Evolutionary conservation across 2,888 invertebrate species (phyloP), one percentile per base, ranked within the genome.

Genomic region (Trissolcus brochymenae): DNA sequence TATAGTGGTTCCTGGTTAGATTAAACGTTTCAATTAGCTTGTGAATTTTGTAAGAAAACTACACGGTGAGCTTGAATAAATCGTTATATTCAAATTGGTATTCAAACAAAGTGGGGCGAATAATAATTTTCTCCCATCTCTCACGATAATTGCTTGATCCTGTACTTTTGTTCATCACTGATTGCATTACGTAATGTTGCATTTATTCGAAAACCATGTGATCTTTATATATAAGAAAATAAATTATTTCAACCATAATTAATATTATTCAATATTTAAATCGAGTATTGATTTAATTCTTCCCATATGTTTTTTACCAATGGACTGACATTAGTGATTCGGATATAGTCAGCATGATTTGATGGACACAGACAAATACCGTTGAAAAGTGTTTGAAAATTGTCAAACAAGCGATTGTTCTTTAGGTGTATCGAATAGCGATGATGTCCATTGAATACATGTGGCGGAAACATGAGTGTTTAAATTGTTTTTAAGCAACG

Each of bases 401-500:
- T 19, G 25, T 53, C 17, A 19, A 35, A 41, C 21, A 17, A 56
- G 59, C 35, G 41, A 66, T 61, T 16, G 43, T 40, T 56, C 41
- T 51, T 51, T 43, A 16, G 19, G 41, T n/a, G 41, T 49, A 51
- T 6, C 43, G 57, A 67, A 41, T 49, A 59, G 35, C 53, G 40
- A 65, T 46, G 17, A 43, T 59, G 55, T 71, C 56, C 72, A 55
- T 68, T 67, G 77, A 77, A 77, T 77, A 46, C 14, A 29, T 35
- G 60, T 73, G 65, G 70, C 73, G 73, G 62, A 57, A 65, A 77
- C 29, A 70, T 57, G 49, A 59, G 74, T 71, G 73, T 13, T 71
- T 66, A 74, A 70, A 51, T 68, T 70, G 71, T 75, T 51, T 76
- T 79, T 71, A 78, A 72, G 71, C 78, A 83, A 82, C 82, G 80